phyloP scores from a whole-genome alignment of 2,113 vertebrate genomes.

The Octodon degus region DNA sequence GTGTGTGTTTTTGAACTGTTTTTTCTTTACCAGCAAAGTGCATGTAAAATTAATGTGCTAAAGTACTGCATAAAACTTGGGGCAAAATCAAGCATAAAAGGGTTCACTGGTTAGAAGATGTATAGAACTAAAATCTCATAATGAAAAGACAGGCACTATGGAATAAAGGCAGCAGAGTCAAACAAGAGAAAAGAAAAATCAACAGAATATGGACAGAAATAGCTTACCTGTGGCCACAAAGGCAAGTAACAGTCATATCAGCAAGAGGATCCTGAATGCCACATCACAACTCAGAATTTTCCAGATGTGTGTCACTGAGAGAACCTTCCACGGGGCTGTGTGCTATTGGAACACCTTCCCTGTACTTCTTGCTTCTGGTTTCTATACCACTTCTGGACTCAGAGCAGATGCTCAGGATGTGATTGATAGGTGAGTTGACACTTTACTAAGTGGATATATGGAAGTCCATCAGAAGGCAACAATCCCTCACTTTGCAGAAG shows the following conservation, averaged over 20 bases:
- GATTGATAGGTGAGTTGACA: not conserved
- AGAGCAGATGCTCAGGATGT: not conserved
- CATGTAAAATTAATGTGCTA: not conserved
- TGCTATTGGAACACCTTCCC: not conserved
- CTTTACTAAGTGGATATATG: not conserved
- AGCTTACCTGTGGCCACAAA: not conserved
- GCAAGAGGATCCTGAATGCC: not conserved
- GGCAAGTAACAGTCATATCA: not conserved
- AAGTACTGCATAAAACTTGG: not conserved
- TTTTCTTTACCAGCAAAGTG: not conserved
- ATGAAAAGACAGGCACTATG: not conserved
- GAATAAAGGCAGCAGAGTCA: not conserved
- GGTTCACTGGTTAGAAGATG: not conserved
- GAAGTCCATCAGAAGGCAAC: not conserved
- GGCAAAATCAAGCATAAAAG: not conserved
- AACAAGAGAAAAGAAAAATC: not conserved
- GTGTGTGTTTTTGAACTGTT: not conserved
- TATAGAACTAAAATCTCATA: not conserved
- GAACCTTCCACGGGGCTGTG: not conserved
- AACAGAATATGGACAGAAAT: not conserved
- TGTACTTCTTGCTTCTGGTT: not conserved
- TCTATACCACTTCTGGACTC: not conserved
- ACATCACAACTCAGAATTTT: not conserved
- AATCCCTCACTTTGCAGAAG: not conserved
- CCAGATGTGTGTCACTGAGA: accelerated